Conservation (phyloP, 2,797 vertebrate species). For the Myotis pilosus region DNA sequence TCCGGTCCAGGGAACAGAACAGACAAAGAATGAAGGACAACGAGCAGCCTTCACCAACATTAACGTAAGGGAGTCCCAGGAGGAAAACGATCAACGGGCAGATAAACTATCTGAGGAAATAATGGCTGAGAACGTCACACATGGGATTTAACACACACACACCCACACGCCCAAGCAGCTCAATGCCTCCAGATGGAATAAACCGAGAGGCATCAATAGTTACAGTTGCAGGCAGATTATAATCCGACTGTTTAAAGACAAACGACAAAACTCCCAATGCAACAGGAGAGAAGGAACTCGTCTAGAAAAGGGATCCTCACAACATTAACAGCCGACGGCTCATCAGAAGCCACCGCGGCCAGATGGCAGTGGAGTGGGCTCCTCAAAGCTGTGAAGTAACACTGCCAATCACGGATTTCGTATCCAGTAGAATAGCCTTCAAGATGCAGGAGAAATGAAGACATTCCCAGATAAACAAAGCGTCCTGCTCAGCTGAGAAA, state of each 20-base stretch:
- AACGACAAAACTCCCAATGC: neutral
- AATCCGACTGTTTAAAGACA: neutral
- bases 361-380: neutral
- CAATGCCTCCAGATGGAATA: neutral
- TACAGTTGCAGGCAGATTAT: neutral
- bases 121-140: neutral
- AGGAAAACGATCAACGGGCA: neutral
- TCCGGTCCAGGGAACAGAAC: neutral
- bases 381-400: neutral
- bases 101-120: too few species aligned
- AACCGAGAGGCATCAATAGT: neutral
- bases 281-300: neutral
- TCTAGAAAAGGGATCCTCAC: neutral
- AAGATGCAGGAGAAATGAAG: neutral
- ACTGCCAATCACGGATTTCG: neutral
- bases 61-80: neutral
- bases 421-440: conserved; percentile 32
- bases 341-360: neutral
- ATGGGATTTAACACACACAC: neutral
- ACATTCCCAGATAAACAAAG: neutral
- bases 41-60: neutral
- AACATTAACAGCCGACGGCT: neutral
- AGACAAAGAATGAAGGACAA: neutral
- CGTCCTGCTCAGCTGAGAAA: neutral
- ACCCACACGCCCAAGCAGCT: neutral